Base-by-base conservation (phyloP, 2,113 vertebrate species). In the Pluvialis apricaria region DNA sequence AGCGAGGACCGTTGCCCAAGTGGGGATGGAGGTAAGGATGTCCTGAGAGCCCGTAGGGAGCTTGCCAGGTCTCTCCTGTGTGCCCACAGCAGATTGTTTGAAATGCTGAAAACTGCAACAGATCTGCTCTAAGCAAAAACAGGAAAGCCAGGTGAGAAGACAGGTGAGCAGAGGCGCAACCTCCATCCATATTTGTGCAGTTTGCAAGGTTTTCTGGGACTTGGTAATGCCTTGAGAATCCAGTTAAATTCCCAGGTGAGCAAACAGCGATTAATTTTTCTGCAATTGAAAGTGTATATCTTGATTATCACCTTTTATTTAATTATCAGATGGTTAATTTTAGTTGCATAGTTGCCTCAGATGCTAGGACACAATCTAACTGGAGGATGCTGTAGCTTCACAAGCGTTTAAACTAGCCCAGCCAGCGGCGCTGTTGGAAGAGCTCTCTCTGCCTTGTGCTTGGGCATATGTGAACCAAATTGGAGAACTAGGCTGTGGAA, bases 291-390 rank as follows among this genome's bases (percentile, higher is more conserved):
- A 87, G 52, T 81, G 42, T 86, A 0, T 85, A 58, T 94, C 58
- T 85, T 69, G 66, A 61, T 89, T 94, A 82, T 90, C 58, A 82
- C 82, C 44, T 95, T 61, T 82, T 84, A 54, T 40, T 92, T 88
- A 76, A 91, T 89, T 91, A 86, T 82, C 78, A 92, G 64, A 34
- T 82, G 51, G 70, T 66, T 92, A 9, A 29, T 69, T 85, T 70
- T 80, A 72, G 61, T 71, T 83, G 73, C 6, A 3, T 52, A 34
- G 17, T 15, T 87, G 34, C 80, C 66, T 94, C 51, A n/a, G 65
- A n/a, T 4, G 12, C 12, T 58, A n/a, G 45, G 64, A 90, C 90
- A 24, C 55, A 61, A 11, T 54, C 15, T 69, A 29, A 51, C 25
- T 66, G 72, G 58, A 87, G 57, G 25, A 11, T 70, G 49, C 45